Conservation (phyloP, 2,888 invertebrate genomes). For the Nemapogon koenigi region DNA sequence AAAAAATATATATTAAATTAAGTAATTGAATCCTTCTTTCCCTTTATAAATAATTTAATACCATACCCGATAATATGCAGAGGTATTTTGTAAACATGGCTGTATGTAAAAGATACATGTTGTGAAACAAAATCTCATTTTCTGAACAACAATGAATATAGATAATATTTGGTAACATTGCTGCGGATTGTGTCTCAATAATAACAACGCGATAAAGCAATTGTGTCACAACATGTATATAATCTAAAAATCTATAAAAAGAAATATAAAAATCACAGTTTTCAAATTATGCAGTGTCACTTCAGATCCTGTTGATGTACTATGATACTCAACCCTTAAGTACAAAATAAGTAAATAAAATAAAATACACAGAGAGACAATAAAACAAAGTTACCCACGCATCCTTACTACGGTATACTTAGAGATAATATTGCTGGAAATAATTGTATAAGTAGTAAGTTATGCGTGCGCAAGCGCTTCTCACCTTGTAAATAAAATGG, state of each 20-base stretch:
- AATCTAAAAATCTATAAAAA: constrained; percentile 52
- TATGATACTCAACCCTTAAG: constrained; percentile 38
- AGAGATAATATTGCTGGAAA: not conserved
- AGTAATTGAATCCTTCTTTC: constrained; percentile 44
- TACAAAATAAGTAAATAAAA: constrained; percentile 62
- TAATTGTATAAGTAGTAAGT: constrained; percentile 17
- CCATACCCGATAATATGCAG: constrained; percentile 34
- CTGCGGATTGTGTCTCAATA: constrained; percentile 16
- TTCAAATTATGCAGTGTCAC: constrained; percentile 62
- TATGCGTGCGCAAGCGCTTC: constrained; percentile 51
- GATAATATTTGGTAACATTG: constrained; percentile 32
- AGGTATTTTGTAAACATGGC: constrained; percentile 25
- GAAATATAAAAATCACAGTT: constrained; percentile 64
- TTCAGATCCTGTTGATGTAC: constrained; percentile 54
- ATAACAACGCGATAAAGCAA: not conserved
- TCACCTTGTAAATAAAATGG: constrained; percentile 64
- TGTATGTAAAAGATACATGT: constrained; percentile 39
- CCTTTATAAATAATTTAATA: constrained; percentile 31
- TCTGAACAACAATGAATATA: constrained; percentile 30
- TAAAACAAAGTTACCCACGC: constrained; percentile 49
- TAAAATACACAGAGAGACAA: constrained; percentile 56
- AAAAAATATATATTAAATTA: too few species aligned
- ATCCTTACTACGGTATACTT: constrained; percentile 29
- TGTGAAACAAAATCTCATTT: constrained; percentile 33
- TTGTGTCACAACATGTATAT: constrained; percentile 58